Evolutionary conservation across 23 tunicate species (phyloP).

Genomic region (Clavelina lepadiformis): DNA sequence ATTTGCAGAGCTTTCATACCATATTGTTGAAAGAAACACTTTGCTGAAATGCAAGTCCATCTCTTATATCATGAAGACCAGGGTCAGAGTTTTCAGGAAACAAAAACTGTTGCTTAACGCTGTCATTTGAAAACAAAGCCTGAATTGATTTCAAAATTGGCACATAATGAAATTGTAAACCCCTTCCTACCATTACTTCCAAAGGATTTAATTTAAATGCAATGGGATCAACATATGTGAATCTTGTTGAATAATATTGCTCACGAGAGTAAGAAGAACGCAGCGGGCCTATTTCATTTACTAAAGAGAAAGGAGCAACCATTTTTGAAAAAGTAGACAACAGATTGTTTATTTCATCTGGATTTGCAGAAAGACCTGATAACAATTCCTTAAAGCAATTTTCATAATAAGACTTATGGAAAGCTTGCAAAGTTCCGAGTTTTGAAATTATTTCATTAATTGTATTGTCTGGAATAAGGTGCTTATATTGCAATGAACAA

Average conservation of each 20-base stretch:
- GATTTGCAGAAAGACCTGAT: background rate
- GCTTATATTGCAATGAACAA: slow-evolving; percentile 7
- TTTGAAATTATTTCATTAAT: background rate
- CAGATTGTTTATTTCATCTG: slow-evolving; percentile 2
- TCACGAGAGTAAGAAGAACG: background rate
- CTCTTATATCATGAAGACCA: slow-evolving; percentile 21
- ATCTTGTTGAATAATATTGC: background rate
- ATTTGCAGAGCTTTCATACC: slow-evolving; percentile 21
- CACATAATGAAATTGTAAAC: slow-evolving; percentile 11
- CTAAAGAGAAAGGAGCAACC: background rate
- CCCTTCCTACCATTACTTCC: background rate
- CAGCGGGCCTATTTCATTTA: slow-evolving; percentile 3
- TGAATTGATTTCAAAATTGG: slow-evolving; percentile 22
- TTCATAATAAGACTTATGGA: background rate
- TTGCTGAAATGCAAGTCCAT: slow-evolving; percentile 35
- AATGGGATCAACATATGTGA: background rate
- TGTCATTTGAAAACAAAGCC: slow-evolving; percentile 2
- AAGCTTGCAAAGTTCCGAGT: background rate
- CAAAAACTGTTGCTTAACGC: slow-evolving; percentile 23
- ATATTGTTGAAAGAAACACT: slow-evolving; percentile 1
- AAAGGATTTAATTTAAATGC: background rate
- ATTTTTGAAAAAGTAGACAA: background rate
- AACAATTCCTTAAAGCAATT: slow-evolving; percentile 7
- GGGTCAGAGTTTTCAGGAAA: background rate
- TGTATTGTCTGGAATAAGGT: background rate